Conservation (phyloP, 2,888 invertebrate species). For the Clistopyga incitator region DNA sequence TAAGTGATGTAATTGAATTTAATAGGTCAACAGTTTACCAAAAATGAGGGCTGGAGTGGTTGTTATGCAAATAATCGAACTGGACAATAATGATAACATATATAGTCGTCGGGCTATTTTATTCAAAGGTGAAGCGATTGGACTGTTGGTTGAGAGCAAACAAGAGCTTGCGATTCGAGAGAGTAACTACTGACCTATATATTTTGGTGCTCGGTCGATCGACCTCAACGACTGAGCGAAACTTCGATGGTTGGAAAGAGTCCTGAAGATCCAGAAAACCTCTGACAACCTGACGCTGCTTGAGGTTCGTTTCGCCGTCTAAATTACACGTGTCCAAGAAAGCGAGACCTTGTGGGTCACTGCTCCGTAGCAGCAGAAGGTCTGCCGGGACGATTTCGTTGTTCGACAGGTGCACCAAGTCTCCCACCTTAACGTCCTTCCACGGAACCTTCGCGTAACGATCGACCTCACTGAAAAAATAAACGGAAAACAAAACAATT, state of each 20-base stretch:
- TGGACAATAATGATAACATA: not conserved
- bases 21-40: not conserved
- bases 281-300: constrained; percentile 94
- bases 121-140: constrained; percentile 10
- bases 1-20: not conserved
- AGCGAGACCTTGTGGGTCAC: constrained; percentile 94
- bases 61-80: not conserved
- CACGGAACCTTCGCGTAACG: constrained; percentile 94
- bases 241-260: constrained; percentile 92
- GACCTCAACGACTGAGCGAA: constrained; percentile 94
- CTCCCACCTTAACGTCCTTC: constrained; percentile 96
- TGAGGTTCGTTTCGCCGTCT: constrained; percentile 98
- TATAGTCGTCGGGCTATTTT: not conserved
- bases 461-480: constrained; percentile 89
- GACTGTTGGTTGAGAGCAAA: constrained; percentile 28
- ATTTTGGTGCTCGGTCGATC: constrained; percentile 98
- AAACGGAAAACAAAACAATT: not conserved
- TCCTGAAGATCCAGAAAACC: constrained; percentile 91
- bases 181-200: constrained; percentile 87
- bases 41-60: not conserved
- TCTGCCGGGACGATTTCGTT: constrained; percentile 99
- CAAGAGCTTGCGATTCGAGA: constrained; percentile 20
- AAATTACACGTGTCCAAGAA: constrained; percentile 98
- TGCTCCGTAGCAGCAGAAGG: constrained; percentile 94
- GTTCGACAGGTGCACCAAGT: constrained; percentile 97